These are phyloP conservation scores for Pteria penguin DNA, from an alignment of 2,888 invertebrate genomes.

Conservation along the genomic window DNA sequence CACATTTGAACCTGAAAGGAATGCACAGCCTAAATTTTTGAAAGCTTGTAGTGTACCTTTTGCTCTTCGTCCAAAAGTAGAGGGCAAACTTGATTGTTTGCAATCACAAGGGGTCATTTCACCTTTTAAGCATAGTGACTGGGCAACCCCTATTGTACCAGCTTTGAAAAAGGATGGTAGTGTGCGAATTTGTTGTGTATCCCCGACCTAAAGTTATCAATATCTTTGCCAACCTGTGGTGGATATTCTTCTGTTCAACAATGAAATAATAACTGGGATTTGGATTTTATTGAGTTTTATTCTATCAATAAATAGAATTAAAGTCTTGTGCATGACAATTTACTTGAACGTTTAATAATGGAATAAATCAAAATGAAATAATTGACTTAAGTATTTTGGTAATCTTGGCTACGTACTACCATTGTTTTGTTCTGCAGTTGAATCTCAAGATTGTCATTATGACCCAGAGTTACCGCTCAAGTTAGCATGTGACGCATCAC, in stretches of 20 bases:
- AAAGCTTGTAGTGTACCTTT: too few species aligned
- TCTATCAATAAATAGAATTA: too few species aligned
- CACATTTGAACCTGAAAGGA: not conserved
- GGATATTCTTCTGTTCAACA: conserved; percentile 51
- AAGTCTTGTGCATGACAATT: too few species aligned
- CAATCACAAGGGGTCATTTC: not conserved
- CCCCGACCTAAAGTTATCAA: conserved; percentile 38
- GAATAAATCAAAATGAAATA: too few species aligned
- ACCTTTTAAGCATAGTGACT: conserved; percentile 12
- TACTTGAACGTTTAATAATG: too few species aligned
- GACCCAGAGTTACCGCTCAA: conserved; percentile 66
- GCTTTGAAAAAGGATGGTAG: too few species aligned
- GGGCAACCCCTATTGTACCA: too few species aligned
- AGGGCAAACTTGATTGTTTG: too few species aligned
- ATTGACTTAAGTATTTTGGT: conserved; percentile 65
- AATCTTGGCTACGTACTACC: conserved; percentile 67
- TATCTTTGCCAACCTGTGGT: conserved; percentile 30
- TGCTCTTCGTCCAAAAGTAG: too few species aligned
- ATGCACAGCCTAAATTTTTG: conserved; percentile 11
- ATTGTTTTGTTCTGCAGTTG: conserved; percentile 59
- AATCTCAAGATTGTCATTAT: conserved; percentile 68
- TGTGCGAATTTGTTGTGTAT: too few species aligned
- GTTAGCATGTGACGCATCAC: conserved; percentile 66
- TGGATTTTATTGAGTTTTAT: too few species aligned
- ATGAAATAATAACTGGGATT: too few species aligned